These are phyloP conservation scores for Podiceps cristatus DNA, from an alignment of 2,113 vertebrate species.

Conservation along the genomic window DNA sequence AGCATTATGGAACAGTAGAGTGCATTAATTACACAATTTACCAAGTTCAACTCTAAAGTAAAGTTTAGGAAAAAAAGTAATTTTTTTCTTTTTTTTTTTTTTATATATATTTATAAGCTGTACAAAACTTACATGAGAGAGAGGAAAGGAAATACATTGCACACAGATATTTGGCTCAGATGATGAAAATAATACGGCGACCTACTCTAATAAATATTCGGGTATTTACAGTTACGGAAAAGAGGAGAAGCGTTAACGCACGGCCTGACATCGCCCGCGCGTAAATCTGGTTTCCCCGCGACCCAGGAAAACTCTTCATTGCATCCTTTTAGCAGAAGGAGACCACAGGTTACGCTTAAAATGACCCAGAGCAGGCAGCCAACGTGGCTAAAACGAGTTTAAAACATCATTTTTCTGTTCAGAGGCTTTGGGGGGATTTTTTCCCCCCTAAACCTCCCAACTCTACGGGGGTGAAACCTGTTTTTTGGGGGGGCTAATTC, in stretches of 20 bases:
- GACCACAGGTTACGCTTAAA: not conserved
- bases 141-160: slow-evolving; percentile 74
- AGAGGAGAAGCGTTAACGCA: not conserved
- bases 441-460: not conserved
- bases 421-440: not conserved
- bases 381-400: not conserved
- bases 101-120: slow-evolving; percentile 57
- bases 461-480: slow-evolving; percentile 23
- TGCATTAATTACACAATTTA: slow-evolving; percentile 82
- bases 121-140: slow-evolving; percentile 78
- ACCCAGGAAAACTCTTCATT: slow-evolving; percentile 46
- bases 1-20: slow-evolving; percentile 82
- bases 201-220: slow-evolving; percentile 83
- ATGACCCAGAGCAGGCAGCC: not conserved
- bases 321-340: slow-evolving; percentile 6
- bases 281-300: slow-evolving; percentile 51
- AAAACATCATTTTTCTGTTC: not conserved
- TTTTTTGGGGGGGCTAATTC: not conserved
- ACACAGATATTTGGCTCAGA: slow-evolving; percentile 84
- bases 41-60: slow-evolving; percentile 59
- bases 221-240: slow-evolving; percentile 75
- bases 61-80: slow-evolving; percentile 62
- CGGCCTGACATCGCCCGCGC: not conserved
- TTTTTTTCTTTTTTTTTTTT: not conserved
- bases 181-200: slow-evolving; percentile 58